Evolutionary conservation across 2,113 vertebrate species (phyloP).

Genomic region (Lathamus discolor): DNA sequence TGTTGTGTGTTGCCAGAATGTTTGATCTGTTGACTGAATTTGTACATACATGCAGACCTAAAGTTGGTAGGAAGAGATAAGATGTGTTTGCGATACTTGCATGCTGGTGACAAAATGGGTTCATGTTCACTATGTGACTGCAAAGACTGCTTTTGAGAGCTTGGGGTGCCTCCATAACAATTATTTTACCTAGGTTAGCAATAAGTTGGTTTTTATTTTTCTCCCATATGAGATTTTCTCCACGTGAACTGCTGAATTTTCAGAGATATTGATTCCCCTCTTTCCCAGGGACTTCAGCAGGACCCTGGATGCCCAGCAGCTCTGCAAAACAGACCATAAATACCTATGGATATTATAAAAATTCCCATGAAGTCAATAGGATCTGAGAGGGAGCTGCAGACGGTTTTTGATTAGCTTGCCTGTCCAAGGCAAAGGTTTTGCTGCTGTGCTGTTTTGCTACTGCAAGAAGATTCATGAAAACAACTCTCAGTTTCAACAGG

Average conservation of each 20-base stretch:
- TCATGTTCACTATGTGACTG: background rate
- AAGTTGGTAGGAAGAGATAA: background rate
- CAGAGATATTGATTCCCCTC: background rate
- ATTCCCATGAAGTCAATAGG: background rate
- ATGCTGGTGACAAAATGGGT: background rate
- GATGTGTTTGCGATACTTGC: too few species aligned
- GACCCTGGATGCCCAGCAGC: background rate
- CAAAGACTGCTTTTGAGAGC: background rate
- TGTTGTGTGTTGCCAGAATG: background rate
- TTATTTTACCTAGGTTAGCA: background rate
- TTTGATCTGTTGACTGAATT: background rate
- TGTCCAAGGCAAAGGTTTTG: background rate
- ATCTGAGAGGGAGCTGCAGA: background rate
- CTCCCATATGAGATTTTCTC: background rate
- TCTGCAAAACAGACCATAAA: background rate
- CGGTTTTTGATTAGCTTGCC: background rate
- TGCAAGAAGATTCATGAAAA: background rate
- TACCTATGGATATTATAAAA: background rate
- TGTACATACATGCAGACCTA: fast-evolving
- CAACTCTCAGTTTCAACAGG: background rate
- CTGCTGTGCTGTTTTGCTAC: background rate
- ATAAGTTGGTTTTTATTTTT: background rate
- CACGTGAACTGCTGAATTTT: background rate
- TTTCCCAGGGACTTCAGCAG: background rate
- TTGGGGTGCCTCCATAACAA: too few species aligned